A percentile compares a stretch with the other conserved stretches of the same genome.
phyloP scores from a whole-genome alignment of 2,888 invertebrate species.

The Latheticus oryzae region DNA sequence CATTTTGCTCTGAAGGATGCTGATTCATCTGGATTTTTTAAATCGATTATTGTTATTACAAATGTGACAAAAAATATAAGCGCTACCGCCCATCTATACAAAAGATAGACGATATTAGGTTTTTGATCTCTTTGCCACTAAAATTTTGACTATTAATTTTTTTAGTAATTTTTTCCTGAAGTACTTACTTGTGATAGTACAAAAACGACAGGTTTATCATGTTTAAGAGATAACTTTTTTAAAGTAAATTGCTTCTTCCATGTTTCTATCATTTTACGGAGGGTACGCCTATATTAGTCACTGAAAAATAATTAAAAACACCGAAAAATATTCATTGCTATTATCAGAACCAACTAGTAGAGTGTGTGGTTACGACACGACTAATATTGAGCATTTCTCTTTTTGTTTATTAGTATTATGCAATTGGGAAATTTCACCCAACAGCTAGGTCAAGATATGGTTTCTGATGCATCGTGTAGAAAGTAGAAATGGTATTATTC shows the following conservation, averaged over 20 bases:
- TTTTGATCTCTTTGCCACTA: constrained; percentile 71
- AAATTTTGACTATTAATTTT: constrained; percentile 51
- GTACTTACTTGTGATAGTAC: constrained; percentile 59
- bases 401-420: constrained; percentile 21
- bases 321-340: no score
- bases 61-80: constrained; percentile 64
- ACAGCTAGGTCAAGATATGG: constrained; percentile 3
- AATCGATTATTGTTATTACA: constrained; percentile 60
- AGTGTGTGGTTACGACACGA: no score
- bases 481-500: constrained; percentile 19
- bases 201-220: constrained; percentile 57
- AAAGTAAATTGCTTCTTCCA: constrained; percentile 58
- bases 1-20: constrained; percentile 70
- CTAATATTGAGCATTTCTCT: constrained; percentile 23
- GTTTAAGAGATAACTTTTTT: constrained; percentile 53
- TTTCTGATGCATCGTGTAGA: constrained; percentile 28
- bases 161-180: constrained; percentile 28
- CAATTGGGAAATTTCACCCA: constrained; percentile 13
- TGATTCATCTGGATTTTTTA: constrained; percentile 62
- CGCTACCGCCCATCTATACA: constrained; percentile 70
- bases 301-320: no score
- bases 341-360: no score
- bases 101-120: constrained; percentile 66
- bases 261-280: constrained; percentile 47
- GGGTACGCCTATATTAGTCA: background rate